Evolutionary conservation across 2,797 vertebrate genomes (phyloP), one percentile per base, ranked within the genome.

Genomic region (Rousettus madagascariensis): DNA sequence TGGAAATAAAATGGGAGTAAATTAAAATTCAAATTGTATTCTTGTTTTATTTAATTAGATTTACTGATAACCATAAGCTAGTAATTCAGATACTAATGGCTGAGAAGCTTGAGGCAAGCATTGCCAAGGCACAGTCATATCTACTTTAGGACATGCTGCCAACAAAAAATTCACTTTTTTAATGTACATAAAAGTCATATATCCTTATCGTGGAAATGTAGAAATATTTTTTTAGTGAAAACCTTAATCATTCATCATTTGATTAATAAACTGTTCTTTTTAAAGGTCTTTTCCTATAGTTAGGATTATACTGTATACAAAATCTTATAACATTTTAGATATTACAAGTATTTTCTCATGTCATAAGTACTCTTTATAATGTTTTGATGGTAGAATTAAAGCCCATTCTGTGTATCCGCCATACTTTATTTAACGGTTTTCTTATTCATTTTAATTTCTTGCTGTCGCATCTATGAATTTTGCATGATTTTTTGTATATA

Each of bases 41-140:
- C 51, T 30, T 90, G 38, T 66, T 86, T 74, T 75, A 72, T 90
- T 93, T 71, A 80, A 53, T 87, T 84, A 90, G 38, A 63, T 57
- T 90, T 90, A 49, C 16, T 74, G 80, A 71, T 80, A 86, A 72
- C 36, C 41, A 38, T 30, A n/a, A 30, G 6, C 65, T 82, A 53
- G 51, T 75, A 84, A 92, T 49, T 94, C 74, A 65, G 8, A 74
- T 63, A 41, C 24, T 84, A 55, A 4, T 61, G 26, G 30, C 53
- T 30, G 13, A 51, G 71, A 86, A 63, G 8, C 33, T 86, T 61
- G 33, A 77, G 15, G 26, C 26, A 49, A 63, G 49, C 53, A 17
- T 77, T 33, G 10, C 55, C 13, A 57, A 75, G 30, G 41, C 8
- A 9, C 4, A 41, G 13, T 77, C 71, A 16, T 61, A 3, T 8